Evolutionary conservation across 2,888 invertebrate species (phyloP).

Genomic region (Eledona agricola): DNA sequence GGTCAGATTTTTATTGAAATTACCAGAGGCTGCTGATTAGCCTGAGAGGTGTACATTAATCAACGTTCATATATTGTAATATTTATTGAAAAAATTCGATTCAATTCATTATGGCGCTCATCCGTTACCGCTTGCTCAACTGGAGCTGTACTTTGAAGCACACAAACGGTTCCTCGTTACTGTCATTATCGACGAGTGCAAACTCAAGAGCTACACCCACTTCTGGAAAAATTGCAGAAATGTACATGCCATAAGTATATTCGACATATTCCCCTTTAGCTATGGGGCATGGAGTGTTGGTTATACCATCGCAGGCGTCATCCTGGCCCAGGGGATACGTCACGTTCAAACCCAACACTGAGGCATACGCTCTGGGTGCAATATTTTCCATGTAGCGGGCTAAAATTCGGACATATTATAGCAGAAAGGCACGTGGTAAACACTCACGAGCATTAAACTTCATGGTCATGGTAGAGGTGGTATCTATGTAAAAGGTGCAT

Average conservation of each 20-base stretch:
- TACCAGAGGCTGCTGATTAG: too few species aligned
- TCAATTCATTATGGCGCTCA: neutral
- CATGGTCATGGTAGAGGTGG: constrained; percentile 9
- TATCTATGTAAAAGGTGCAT: constrained; percentile 4
- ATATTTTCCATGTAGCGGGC: constrained; percentile 43
- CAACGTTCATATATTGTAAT: too few species aligned
- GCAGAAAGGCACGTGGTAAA: too few species aligned
- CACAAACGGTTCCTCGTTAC: constrained; percentile 2
- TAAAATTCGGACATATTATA: too few species aligned
- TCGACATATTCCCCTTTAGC: constrained; percentile 39
- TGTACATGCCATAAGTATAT: constrained; percentile 37
- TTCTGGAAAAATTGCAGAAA: constrained; percentile 37
- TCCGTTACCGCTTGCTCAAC: neutral
- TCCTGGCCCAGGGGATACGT: constrained; percentile 40
- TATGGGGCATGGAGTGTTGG: constrained; percentile 44
- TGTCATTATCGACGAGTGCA: constrained; percentile 7
- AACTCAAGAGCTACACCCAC: constrained; percentile 6
- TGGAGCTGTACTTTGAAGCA: constrained; percentile 4
- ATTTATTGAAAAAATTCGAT: too few species aligned
- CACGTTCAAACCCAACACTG: constrained; percentile 32
- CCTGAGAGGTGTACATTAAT: too few species aligned
- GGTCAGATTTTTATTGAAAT: too few species aligned
- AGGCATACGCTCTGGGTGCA: constrained; percentile 36
- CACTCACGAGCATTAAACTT: constrained; percentile 16
- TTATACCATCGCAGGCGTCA: constrained; percentile 43